Percentiles rank a stretch among this genome's conserved stretches.
phyloP scores from a whole-genome alignment of 2,888 invertebrate species.

The Ophion ventricosus region DNA sequence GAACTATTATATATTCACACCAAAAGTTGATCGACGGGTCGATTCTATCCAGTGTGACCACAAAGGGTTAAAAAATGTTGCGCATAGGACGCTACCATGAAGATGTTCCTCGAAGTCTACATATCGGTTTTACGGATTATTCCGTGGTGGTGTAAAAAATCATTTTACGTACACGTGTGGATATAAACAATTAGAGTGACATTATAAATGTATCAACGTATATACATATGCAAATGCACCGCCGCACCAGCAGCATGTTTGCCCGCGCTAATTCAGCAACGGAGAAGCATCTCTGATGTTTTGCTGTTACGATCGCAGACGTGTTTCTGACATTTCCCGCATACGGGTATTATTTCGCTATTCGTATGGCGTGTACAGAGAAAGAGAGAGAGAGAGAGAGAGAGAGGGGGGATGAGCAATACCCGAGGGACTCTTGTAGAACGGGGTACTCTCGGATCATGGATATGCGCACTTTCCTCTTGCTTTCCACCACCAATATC shows the following conservation, averaged over 20 bases:
- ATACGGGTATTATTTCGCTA: constrained; percentile 22
- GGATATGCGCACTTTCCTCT: constrained; percentile 50
- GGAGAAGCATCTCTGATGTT: constrained; percentile 28
- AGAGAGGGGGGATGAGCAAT: constrained; percentile 36
- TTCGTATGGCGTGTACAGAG: neutral
- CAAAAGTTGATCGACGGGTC: too few relatives aligned
- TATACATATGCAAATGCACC: constrained; percentile 1
- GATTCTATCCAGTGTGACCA: too few relatives aligned
- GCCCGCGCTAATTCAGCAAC: constrained; percentile 11
- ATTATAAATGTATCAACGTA: too few relatives aligned
- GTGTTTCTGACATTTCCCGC: constrained; percentile 14
- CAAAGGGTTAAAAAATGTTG: neutral
- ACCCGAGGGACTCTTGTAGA: constrained; percentile 45
- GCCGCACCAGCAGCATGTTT: constrained; percentile 24
- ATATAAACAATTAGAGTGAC: neutral
- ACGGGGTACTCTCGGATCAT: constrained; percentile 39
- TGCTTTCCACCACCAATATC: constrained; percentile 9
- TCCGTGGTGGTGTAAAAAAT: neutral
- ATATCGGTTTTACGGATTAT: neutral
- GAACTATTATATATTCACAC: too few relatives aligned
- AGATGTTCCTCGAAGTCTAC: neutral
- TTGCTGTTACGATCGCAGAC: constrained; percentile 36
- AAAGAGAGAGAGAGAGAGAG: neutral
- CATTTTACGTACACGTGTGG: neutral
- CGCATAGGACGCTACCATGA: neutral